A percentile compares a stretch with the other conserved stretches of the same genome.
These are phyloP conservation scores for Notamacropus eugenii DNA, from an alignment of 2,797 vertebrate species.

Conservation along the genomic window DNA sequence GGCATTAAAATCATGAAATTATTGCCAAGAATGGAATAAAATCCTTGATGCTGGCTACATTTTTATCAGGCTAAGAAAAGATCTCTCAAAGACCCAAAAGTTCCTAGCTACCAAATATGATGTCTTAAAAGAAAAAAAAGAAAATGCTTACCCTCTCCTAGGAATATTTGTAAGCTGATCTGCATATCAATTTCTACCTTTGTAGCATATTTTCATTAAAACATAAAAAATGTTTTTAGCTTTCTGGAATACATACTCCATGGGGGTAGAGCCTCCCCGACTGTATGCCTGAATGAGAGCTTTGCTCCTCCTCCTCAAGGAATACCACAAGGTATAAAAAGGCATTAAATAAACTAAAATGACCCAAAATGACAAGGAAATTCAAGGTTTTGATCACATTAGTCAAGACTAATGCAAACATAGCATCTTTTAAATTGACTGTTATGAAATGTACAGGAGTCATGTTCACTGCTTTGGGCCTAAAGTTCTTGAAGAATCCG, in stretches of 20 bases:
- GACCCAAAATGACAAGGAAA: neutral
- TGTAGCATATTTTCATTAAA: neutral
- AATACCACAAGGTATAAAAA: neutral
- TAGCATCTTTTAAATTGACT: neutral
- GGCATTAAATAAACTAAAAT: neutral
- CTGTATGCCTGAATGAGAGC: neutral
- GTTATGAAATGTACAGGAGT: neutral
- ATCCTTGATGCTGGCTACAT: constrained; percentile 24
- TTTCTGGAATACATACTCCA: neutral
- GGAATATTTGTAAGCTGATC: constrained; percentile 17
- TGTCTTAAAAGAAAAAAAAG: constrained; percentile 37
- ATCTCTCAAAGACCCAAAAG: constrained; percentile 15
- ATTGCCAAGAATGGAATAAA: constrained; percentile 60
- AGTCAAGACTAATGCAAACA: neutral
- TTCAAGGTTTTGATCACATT: neutral
- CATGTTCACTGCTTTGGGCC: neutral
- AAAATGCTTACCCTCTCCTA: constrained; percentile 2
- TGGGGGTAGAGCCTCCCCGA: neutral
- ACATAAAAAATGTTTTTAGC: neutral
- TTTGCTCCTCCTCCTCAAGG: neutral
- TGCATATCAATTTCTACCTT: neutral
- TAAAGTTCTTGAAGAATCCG: neutral
- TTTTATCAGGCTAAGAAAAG: constrained; percentile 47
- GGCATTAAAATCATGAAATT: constrained; percentile 49
- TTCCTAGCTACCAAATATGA: neutral